These are phyloP conservation scores for Mythimna impura DNA, from an alignment of 2,888 invertebrate genomes.

Conservation along the genomic window DNA sequence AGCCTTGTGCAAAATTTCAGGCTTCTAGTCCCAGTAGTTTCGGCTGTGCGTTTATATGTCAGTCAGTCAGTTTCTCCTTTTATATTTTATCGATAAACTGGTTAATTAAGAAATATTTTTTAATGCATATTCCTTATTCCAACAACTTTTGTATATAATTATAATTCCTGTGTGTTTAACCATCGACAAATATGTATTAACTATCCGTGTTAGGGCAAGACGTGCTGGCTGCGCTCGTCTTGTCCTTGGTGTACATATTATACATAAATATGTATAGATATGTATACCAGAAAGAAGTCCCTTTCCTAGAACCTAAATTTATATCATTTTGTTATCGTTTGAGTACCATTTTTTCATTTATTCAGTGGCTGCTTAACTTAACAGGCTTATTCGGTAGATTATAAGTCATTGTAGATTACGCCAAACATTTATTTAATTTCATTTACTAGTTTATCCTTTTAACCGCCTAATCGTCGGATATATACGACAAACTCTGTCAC, in stretches of 20 bases:
- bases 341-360: constrained; percentile 58
- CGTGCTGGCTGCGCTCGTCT: constrained; percentile 47
- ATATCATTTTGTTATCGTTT: constrained; percentile 52
- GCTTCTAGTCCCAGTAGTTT: too few species aligned
- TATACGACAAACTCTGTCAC: too few species aligned
- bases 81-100: too few species aligned
- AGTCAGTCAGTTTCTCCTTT: too few species aligned
- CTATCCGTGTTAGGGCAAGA: constrained; percentile 31
- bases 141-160: not conserved
- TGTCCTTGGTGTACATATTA: constrained; percentile 50
- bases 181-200: constrained; percentile 28
- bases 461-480: too few species aligned
- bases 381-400: not conserved
- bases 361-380: constrained; percentile 26
- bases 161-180: constrained; percentile 11
- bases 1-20: too few species aligned
- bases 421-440: not conserved
- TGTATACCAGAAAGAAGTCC: constrained; percentile 45
- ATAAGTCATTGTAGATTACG: not conserved
- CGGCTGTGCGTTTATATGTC: too few species aligned
- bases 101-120: too few species aligned
- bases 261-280: constrained; percentile 18
- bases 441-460: too few species aligned
- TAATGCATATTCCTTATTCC: too few species aligned
- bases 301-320: constrained; percentile 32